These are phyloP conservation scores for Pogonognathellus flavescens DNA, from an alignment of 1,140 invertebrate species.

Conservation along the genomic window DNA sequence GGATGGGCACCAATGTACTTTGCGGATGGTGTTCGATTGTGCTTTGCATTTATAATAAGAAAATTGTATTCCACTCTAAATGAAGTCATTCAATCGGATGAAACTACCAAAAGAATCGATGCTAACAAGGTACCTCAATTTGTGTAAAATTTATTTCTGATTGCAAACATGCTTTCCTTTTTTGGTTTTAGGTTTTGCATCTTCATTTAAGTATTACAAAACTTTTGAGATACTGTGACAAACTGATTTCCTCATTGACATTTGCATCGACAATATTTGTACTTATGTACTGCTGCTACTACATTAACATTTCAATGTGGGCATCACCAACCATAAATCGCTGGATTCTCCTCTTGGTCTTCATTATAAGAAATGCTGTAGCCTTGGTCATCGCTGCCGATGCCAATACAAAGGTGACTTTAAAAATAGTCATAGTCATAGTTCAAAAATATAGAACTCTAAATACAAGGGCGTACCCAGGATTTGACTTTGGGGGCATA, in stretches of 20 bases:
- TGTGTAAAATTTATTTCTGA: not conserved
- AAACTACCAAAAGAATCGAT: not conserved
- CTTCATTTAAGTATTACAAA: not conserved
- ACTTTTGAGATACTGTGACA: not conserved
- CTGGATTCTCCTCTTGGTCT: not conserved
- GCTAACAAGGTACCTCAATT: not conserved
- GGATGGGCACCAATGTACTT: not conserved
- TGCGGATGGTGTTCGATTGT: not conserved
- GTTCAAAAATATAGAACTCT: too few species aligned
- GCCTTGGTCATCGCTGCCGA: not conserved
- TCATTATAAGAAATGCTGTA: not conserved
- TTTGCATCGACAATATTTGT: not conserved
- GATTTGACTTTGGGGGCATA: too few species aligned
- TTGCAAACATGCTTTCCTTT: not conserved
- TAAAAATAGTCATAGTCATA: too few species aligned
- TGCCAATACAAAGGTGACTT: slow-evolving; percentile 15
- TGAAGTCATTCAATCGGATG: not conserved
- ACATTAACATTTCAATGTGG: slow-evolving; percentile 23
- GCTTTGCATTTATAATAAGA: not conserved
- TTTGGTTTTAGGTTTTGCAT: not conserved
- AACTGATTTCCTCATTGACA: slow-evolving; percentile 15
- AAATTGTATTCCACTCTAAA: slow-evolving; percentile 3
- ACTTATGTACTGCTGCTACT: slow-evolving; percentile 13
- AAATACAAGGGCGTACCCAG: too few species aligned
- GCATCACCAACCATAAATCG: not conserved